Base-by-base conservation (phyloP, 2,888 invertebrate species). In the Napeogenes inachia region DNA sequence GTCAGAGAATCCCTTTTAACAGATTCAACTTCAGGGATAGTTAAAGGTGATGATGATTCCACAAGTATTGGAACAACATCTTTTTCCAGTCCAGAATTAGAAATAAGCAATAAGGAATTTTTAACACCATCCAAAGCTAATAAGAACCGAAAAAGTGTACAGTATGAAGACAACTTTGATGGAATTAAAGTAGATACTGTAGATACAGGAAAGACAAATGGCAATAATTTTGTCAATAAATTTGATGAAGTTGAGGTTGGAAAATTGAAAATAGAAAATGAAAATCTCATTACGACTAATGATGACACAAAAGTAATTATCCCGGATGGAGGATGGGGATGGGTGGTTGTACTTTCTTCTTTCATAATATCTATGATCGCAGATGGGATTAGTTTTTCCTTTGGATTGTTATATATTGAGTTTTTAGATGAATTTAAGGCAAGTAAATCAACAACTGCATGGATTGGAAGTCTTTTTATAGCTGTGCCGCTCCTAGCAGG, bases 381-480 rank as follows among this genome's bases (percentile, higher is more conserved):
- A 47, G 98, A 98, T 82, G 98, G 98, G 0, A 94, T 98, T 62
- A 96, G 97, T 58, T 97, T 98, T 81, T 97, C 97, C 1, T 98
- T 98, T 80, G 99, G 98, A 0, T 89, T 98, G 21, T 91, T 98
- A 8, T 97, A 95, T 77, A 94, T 95, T 0, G 95, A 97, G 75
- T 94, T 98, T 73, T 87, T 96, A 55, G 91, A 93, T 56, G 94
- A 96, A 75, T 98, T 97, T 79, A 88, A 92, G 61, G 95, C 95
- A 42, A 95, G 95, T 53, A 96, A 96, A 73, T 94, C 96, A 4
- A 95, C 94, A 55, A 98, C 98, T 0, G 95, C 98, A 2, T 95
- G 96, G 95, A 95, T 98, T 65, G 97, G 97, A 2, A 96, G 97
- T 59, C 83, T 98, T 13, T 97, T 98, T 76, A 95, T 97, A 82